Percentiles rank a stretch among this genome's conserved stretches.
These are phyloP conservation scores for Gadopsis bispinosus DNA, from an alignment of 2,797 vertebrate species.

Conservation along the genomic window DNA sequence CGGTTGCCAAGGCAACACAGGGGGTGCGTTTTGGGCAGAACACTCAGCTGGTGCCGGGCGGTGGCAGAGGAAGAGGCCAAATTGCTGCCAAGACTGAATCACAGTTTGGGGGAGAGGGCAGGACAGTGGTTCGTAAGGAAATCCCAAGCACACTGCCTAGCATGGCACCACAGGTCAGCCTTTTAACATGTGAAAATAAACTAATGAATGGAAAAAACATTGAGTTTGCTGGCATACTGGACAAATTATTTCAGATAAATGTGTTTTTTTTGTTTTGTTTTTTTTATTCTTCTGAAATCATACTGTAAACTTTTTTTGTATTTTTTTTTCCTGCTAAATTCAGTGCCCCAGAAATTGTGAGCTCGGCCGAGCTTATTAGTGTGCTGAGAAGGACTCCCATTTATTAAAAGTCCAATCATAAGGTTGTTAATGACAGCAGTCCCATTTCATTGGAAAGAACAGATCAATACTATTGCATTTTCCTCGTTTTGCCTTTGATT, in stretches of 20 bases:
- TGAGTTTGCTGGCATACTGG: neutral
- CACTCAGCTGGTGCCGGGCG: constrained; percentile 60
- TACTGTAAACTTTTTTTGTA: neutral
- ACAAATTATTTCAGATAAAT: constrained; percentile 6
- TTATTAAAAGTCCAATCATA: constrained; percentile 90
- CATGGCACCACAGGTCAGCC: constrained; percentile 69
- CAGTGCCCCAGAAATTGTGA: constrained; percentile 29
- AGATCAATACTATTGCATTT: constrained; percentile 62
- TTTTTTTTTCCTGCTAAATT: constrained; percentile 22
- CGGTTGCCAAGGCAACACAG: constrained; percentile 80
- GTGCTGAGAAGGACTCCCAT: constrained; percentile 57
- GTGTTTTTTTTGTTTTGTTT: neutral
- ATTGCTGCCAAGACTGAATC: constrained; percentile 61
- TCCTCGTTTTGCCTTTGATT: constrained; percentile 60
- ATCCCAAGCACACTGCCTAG: constrained; percentile 58
- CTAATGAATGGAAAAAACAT: neutral
- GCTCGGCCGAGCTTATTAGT: constrained; percentile 32
- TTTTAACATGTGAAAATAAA: constrained; percentile 14
- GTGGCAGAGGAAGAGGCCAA: constrained; percentile 77
- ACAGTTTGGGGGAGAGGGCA: constrained; percentile 67
- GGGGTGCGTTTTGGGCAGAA: constrained; percentile 76
- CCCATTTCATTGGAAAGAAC: constrained; percentile 47
- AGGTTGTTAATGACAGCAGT: constrained; percentile 86
- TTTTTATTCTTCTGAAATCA: constrained; percentile 1
- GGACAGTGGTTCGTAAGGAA: constrained; percentile 83